A percentile compares a stretch with the other conserved stretches of the same genome.
These are phyloP conservation scores for Haliclona indistincta DNA, from an alignment of 37 sponge, comb jelly and placozoan genomes.

Conservation along the genomic window DNA sequence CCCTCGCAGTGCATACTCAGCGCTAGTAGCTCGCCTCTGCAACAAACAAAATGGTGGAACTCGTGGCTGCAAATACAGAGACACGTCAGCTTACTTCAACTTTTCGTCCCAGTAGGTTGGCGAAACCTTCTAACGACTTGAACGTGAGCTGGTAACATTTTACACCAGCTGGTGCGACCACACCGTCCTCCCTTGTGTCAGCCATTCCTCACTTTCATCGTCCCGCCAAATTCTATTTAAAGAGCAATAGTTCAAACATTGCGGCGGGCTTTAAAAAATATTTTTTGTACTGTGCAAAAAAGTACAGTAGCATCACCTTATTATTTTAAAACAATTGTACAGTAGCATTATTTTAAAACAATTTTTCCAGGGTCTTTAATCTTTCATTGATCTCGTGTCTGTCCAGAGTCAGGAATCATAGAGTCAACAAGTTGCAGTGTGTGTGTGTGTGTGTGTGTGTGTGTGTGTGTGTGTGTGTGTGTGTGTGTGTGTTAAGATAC, in stretches of 20 bases:
- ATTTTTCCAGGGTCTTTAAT: neutral
- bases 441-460: too few relatives aligned
- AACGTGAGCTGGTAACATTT: conserved; percentile 33
- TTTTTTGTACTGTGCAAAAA: too few relatives aligned
- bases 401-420: neutral
- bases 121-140: conserved; percentile 42
- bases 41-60: neutral
- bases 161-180: neutral
- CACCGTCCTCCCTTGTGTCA: neutral
- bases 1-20: conserved; percentile 23
- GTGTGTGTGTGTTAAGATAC: conserved; percentile 16
- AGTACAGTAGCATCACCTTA: too few relatives aligned
- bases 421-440: too few relatives aligned
- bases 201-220: too few relatives aligned
- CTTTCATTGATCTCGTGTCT: neutral
- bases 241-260: neutral
- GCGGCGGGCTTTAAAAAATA: too few relatives aligned
- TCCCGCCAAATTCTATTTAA: neutral
- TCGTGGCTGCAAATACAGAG: neutral
- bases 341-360: neutral
- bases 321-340: neutral
- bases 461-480: too few relatives aligned
- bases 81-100: conserved; percentile 14
- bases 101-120: conserved; percentile 43
- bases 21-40: conserved; percentile 11